Conservation (phyloP, 2,888 invertebrate species). For the Itoplectis maculator region DNA sequence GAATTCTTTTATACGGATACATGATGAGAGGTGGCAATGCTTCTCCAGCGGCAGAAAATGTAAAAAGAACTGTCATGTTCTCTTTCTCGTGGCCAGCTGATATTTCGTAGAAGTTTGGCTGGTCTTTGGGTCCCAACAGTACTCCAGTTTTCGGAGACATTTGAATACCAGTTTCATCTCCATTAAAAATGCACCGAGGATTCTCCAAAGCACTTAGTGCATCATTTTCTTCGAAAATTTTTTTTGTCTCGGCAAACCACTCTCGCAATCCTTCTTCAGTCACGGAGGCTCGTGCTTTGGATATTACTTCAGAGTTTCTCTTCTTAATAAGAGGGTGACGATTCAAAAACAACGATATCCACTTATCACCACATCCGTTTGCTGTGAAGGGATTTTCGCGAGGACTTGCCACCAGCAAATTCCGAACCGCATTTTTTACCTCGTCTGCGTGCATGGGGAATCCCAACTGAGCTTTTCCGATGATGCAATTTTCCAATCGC, state of each 20-base stretch:
- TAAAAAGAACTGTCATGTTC: not conserved
- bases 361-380: constrained; percentile 72
- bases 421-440: constrained; percentile 70
- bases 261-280: constrained; percentile 70
- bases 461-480: constrained; percentile 66
- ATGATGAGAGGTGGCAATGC: not conserved
- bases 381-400: constrained; percentile 68
- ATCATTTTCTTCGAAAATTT: constrained; percentile 67
- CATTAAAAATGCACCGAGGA: constrained; percentile 65
- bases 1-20: not conserved
- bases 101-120: not conserved
- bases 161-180: constrained; percentile 69
- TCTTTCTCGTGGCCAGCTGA: not conserved
- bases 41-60: not conserved
- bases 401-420: constrained; percentile 51
- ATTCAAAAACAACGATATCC: constrained; percentile 72
- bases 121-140: constrained; percentile 60
- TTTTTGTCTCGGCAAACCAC: constrained; percentile 70
- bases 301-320: constrained; percentile 70
- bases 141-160: constrained; percentile 66
- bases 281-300: constrained; percentile 70
- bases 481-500: no score
- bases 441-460: constrained; percentile 72
- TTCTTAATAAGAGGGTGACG: constrained; percentile 70
- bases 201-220: constrained; percentile 58